Percentiles rank a stretch among this genome's conserved stretches.
phyloP scores from a whole-genome alignment of 1,140 invertebrate genomes.

The Tetragonula clypearis region DNA sequence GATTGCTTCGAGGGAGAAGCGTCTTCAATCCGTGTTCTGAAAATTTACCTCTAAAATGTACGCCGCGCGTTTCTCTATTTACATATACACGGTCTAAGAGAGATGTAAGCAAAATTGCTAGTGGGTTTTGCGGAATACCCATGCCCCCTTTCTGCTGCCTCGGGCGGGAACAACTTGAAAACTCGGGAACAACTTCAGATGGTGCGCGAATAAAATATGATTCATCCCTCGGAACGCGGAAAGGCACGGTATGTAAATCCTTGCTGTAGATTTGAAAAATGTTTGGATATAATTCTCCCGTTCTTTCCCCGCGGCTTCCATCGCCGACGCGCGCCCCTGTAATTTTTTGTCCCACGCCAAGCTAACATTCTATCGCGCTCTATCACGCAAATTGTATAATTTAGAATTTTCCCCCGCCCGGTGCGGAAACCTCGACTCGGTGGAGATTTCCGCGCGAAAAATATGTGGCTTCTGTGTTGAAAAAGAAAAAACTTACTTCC shows the following conservation, averaged over 20 bases:
- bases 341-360: background rate
- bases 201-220: conserved; percentile 57
- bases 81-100: conserved; percentile 14
- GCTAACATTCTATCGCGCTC: background rate
- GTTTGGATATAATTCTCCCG: conserved; percentile 67
- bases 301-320: background rate
- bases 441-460: background rate
- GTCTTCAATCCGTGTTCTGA: background rate
- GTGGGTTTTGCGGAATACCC: conserved; percentile 9
- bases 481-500: background rate
- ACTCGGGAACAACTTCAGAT: conserved; percentile 29
- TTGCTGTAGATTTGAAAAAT: conserved; percentile 74
- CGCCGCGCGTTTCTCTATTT: conserved; percentile 1
- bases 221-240: conserved; percentile 43
- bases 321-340: no score
- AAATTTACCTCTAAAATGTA: conserved; percentile 4
- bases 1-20: background rate
- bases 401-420: background rate
- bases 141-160: background rate
- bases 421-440: background rate
- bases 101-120: conserved; percentile 33
- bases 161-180: conserved; percentile 27
- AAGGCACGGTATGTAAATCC: conserved; percentile 71
- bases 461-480: no score
- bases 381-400: background rate